Evolutionary conservation across 1,140 invertebrate species (phyloP).

Genomic region (Arctopsyche grandis): DNA sequence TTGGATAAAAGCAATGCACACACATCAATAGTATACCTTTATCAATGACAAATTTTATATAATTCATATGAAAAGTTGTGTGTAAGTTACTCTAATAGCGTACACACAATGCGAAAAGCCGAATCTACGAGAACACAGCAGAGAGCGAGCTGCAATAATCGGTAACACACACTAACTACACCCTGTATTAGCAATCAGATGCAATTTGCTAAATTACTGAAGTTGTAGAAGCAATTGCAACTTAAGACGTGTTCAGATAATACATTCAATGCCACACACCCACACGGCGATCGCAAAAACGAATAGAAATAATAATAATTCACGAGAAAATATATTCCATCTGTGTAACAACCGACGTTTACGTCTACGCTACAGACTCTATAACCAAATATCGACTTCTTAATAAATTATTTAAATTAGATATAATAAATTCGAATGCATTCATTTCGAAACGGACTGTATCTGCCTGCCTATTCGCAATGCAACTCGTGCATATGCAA

Average conservation of each 20-base stretch:
- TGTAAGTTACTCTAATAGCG: too few species aligned
- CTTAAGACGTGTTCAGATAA: constrained; percentile 41
- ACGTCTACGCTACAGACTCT: too few species aligned
- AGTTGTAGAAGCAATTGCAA: constrained; percentile 45
- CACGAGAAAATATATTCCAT: background rate
- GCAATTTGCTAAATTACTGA: constrained; percentile 51
- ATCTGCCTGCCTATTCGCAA: background rate
- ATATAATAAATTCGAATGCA: background rate
- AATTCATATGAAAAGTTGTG: too few species aligned
- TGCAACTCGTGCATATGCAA: constrained; percentile 2
- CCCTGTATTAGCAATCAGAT: constrained; percentile 48
- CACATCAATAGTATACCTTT: too few species aligned
- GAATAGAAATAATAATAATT: background rate
- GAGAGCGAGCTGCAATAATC: constrained; percentile 1
- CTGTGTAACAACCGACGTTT: too few species aligned
- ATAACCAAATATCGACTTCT: too few species aligned
- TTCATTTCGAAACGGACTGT: background rate
- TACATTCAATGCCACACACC: constrained; percentile 10
- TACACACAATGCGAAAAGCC: too few species aligned
- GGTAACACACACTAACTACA: constrained; percentile 40
- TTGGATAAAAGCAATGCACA: too few species aligned
- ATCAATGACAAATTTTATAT: too few species aligned
- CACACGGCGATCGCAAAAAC: constrained; percentile 3
- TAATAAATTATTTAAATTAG: too few species aligned
- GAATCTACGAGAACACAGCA: too few species aligned